Conservation (phyloP, 2,888 invertebrate genomes). For the Harpalus rufipes region DNA sequence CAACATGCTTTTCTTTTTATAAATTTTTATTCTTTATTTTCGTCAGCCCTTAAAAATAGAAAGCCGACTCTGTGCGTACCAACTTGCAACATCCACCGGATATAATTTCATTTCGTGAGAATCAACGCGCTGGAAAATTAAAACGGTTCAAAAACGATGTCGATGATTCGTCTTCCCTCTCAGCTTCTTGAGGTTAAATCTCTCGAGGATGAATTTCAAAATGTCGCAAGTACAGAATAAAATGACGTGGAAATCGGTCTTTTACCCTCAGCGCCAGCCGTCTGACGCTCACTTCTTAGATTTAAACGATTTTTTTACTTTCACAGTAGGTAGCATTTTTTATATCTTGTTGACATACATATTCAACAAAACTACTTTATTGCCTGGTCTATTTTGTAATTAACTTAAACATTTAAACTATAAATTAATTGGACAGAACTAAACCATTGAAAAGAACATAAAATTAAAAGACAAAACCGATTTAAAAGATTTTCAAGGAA, state of each 20-base stretch:
- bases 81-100: slow-evolving; percentile 42
- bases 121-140: slow-evolving; percentile 67
- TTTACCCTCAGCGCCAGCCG: slow-evolving; percentile 7
- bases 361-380: background rate
- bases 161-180: slow-evolving; percentile 60
- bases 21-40: slow-evolving; percentile 1
- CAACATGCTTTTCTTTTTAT: background rate
- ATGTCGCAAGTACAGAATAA: slow-evolving; percentile 54
- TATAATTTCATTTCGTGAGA: slow-evolving; percentile 64
- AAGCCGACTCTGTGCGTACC: background rate
- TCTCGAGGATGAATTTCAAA: slow-evolving; percentile 53
- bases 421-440: no score
- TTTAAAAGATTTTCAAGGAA: no score
- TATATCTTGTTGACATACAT: slow-evolving; percentile 28
- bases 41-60: no score
- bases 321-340: slow-evolving; percentile 1
- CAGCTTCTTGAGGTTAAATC: slow-evolving; percentile 57
- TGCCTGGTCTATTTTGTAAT: background rate
- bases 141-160: slow-evolving; percentile 65
- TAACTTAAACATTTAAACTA: background rate
- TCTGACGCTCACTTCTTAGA: slow-evolving; percentile 36
- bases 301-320: slow-evolving; percentile 47
- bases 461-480: no score
- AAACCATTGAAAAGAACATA: no score
- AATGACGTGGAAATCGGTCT: slow-evolving; percentile 64